phyloP scores from a whole-genome alignment of 2,888 invertebrate genomes.

The Phlogophora meticulosa region DNA sequence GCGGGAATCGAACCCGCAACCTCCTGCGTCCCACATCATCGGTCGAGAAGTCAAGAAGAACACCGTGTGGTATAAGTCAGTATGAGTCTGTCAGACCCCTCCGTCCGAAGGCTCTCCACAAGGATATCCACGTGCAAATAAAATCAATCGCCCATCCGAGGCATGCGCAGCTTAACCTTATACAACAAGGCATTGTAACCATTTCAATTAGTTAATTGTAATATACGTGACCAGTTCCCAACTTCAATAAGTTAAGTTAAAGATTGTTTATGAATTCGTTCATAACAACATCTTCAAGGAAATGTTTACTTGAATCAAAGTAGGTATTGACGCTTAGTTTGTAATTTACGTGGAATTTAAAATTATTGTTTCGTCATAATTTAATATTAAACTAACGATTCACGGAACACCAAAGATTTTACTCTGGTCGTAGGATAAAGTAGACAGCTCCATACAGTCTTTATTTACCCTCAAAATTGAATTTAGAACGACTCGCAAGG shows the following conservation, averaged over 20 bases:
- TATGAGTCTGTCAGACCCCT: too few relatives aligned
- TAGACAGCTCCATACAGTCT: slow-evolving; percentile 27
- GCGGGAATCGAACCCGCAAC: too few relatives aligned
- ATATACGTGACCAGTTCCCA: not conserved
- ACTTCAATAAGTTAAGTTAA: slow-evolving; percentile 20
- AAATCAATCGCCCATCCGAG: not conserved
- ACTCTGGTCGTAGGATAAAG: slow-evolving; percentile 12
- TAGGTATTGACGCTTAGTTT: slow-evolving; percentile 13
- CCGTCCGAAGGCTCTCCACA: too few relatives aligned
- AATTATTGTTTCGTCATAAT: slow-evolving; percentile 15
- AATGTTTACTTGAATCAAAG: slow-evolving; percentile 9
- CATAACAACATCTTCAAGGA: slow-evolving; percentile 18
- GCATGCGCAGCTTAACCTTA: not conserved
- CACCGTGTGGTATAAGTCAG: too few relatives aligned
- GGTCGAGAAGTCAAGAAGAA: too few relatives aligned
- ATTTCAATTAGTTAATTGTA: slow-evolving; percentile 5
- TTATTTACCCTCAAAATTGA: slow-evolving; percentile 45
- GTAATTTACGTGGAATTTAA: slow-evolving; percentile 14
- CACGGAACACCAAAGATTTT: slow-evolving; percentile 1
- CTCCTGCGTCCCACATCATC: too few relatives aligned
- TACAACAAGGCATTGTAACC: not conserved
- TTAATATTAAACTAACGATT: slow-evolving; percentile 12
- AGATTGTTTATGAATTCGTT: not conserved
- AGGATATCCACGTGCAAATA: too few relatives aligned
- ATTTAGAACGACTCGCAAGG: slow-evolving; percentile 32